phyloP scores from a whole-genome alignment of 2,888 invertebrate species.

The Drosophila paranaensis region DNA sequence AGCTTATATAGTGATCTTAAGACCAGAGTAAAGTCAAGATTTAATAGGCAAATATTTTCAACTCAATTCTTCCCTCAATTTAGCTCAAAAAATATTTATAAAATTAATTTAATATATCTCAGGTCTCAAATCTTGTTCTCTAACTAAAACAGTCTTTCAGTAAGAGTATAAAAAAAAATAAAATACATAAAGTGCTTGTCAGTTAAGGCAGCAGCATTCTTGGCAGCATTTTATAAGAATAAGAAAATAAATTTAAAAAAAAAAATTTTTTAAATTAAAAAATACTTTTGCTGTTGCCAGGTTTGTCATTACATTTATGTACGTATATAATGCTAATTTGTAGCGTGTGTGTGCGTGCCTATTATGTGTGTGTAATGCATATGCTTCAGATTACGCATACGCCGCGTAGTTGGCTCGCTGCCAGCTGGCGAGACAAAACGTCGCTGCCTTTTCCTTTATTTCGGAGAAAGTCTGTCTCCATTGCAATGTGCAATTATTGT shows the following conservation, averaged over 20 bases:
- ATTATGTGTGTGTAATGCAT: constrained; percentile 15
- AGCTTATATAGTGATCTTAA: neutral
- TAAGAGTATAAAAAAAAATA: constrained; percentile 4
- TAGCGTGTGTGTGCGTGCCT: neutral
- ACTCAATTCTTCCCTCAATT: too few relatives aligned
- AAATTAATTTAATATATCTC: neutral
- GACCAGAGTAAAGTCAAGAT: neutral
- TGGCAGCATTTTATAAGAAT: constrained; percentile 7
- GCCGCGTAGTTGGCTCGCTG: constrained; percentile 47
- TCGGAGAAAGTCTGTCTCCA: constrained; percentile 67
- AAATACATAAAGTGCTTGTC: constrained; percentile 15
- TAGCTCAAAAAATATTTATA: neutral
- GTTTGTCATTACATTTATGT: neutral
- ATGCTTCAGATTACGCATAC: constrained; percentile 68
- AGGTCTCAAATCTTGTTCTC: neutral
- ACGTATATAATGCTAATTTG: neutral
- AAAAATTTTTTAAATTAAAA: constrained; percentile 5
- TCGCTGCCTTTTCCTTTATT: constrained; percentile 36
- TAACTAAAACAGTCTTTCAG: neutral
- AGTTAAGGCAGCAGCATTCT: constrained; percentile 34
- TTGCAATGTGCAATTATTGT: constrained; percentile 60
- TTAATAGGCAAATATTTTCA: neutral
- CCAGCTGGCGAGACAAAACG: constrained; percentile 61
- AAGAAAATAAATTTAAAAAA: too few relatives aligned
- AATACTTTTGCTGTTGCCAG: constrained; percentile 1